Percentiles rank a stretch among this genome's conserved stretches.
phyloP scores from a whole-genome alignment of 2,797 vertebrate genomes.

The Siniperca undulata region DNA sequence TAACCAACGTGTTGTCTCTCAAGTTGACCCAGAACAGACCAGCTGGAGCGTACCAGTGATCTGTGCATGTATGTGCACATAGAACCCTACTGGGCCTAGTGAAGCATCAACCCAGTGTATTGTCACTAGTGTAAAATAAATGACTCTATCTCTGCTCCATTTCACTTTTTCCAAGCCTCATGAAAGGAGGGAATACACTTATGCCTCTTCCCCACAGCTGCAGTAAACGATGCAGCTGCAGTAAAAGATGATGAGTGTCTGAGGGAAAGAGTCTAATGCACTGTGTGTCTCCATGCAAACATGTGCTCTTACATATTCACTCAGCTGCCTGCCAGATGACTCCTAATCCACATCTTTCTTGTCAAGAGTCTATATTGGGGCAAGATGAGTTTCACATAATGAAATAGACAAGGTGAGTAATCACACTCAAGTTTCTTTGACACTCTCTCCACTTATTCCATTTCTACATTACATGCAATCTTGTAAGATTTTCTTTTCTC shows the following conservation, averaged over 20 bases:
- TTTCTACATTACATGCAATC: neutral
- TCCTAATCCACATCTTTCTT: slow-evolving; percentile 30
- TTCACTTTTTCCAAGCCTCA: slow-evolving; percentile 53
- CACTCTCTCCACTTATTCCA: neutral
- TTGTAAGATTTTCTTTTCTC: neutral
- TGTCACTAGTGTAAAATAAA: slow-evolving; percentile 64
- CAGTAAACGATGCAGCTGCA: slow-evolving; percentile 46
- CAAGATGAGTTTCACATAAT: slow-evolving; percentile 27
- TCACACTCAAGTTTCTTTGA: neutral
- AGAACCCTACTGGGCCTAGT: slow-evolving; percentile 44
- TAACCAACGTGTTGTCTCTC: slow-evolving; percentile 11
- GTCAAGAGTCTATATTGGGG: neutral
- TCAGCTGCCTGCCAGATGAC: slow-evolving; percentile 67
- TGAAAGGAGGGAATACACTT: slow-evolving; percentile 27
- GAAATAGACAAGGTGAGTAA: slow-evolving; percentile 13
- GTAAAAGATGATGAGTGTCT: slow-evolving; percentile 45
- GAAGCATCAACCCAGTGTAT: slow-evolving; percentile 41
- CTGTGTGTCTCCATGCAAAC: slow-evolving; percentile 24
- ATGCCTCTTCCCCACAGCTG: slow-evolving; percentile 27
- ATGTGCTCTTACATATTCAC: slow-evolving; percentile 30
- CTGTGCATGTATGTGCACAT: slow-evolving; percentile 23
- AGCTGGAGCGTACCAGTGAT: slow-evolving; percentile 45
- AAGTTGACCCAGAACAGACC: slow-evolving; percentile 43
- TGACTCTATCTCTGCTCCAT: slow-evolving; percentile 46
- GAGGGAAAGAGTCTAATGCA: slow-evolving; percentile 25